A percentile compares a stretch with the other conserved stretches of the same genome.
These are phyloP conservation scores for Rattus rattus DNA, from an alignment of 2,113 vertebrate genomes.

Conservation along the genomic window DNA sequence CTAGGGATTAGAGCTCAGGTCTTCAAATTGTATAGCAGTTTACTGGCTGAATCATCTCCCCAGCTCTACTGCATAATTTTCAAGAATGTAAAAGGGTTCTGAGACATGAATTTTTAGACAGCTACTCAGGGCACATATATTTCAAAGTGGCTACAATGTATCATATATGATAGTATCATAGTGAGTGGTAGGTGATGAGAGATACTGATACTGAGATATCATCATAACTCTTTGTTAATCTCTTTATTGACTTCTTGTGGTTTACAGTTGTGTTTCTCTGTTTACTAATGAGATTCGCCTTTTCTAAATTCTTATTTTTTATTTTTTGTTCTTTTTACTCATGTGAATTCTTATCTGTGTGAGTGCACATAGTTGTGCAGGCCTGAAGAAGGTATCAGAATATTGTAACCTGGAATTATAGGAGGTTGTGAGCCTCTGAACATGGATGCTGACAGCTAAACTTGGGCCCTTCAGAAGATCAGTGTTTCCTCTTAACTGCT, in stretches of 20 bases:
- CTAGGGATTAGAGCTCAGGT: neutral
- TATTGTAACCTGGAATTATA: neutral
- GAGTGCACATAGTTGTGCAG: neutral
- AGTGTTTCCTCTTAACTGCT: neutral
- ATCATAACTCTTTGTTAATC: neutral
- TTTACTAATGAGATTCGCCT: constrained; percentile 15
- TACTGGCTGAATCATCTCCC: neutral
- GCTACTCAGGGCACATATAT: neutral
- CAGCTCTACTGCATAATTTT: neutral
- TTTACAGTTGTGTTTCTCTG: constrained; percentile 32
- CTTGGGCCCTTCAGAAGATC: neutral
- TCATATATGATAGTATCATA: neutral
- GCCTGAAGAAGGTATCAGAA: neutral
- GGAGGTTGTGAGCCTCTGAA: neutral
- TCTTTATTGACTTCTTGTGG: neutral
- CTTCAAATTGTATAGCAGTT: neutral
- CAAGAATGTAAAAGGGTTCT: neutral
- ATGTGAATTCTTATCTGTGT: neutral
- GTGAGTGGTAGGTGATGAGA: neutral
- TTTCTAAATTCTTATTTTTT: neutral
- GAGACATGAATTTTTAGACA: neutral
- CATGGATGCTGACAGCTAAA: neutral
- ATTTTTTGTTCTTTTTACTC: neutral
- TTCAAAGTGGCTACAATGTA: neutral
- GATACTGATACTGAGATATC: neutral